Percentiles rank a stretch among this genome's conserved stretches.
phyloP scores from a whole-genome alignment of 2,113 vertebrate species.

The Glaucomys volans region DNA sequence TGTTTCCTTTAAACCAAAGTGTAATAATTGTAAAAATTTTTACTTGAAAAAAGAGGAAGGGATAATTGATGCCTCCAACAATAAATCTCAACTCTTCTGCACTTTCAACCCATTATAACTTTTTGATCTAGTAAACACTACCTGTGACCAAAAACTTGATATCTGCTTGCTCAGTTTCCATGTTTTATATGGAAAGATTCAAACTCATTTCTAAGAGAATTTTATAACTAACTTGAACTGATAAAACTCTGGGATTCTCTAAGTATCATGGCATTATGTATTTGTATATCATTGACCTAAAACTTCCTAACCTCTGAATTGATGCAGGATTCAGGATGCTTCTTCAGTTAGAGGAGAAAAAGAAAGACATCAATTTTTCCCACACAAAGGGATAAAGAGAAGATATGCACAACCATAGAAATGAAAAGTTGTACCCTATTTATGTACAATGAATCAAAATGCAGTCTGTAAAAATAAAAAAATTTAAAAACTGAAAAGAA shows the following conservation, averaged over 20 bases:
- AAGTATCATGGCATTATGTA: not conserved
- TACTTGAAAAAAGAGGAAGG: not conserved
- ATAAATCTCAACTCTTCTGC: not conserved
- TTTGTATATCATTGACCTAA: not conserved
- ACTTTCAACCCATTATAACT: not conserved
- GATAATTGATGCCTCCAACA: not conserved
- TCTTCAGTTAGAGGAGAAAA: not conserved
- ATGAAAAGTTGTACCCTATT: too few relatives aligned
- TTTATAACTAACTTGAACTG: not conserved
- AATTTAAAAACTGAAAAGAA: too few relatives aligned
- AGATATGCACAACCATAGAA: too few relatives aligned
- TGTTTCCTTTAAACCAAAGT: not conserved
- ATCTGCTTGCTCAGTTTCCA: not conserved
- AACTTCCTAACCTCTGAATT: not conserved
- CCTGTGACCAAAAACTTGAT: not conserved
- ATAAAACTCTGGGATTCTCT: not conserved
- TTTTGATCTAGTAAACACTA: not conserved
- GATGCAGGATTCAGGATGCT: not conserved
- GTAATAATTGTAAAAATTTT: not conserved
- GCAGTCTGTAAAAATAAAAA: too few relatives aligned
- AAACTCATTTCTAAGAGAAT: not conserved
- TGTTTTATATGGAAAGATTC: not conserved
- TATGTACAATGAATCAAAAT: too few relatives aligned
- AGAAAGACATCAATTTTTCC: not conserved
- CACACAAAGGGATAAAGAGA: not conserved